These are phyloP conservation scores for Cacatua alba DNA, from an alignment of 2,113 vertebrate species.

Conservation along the genomic window DNA sequence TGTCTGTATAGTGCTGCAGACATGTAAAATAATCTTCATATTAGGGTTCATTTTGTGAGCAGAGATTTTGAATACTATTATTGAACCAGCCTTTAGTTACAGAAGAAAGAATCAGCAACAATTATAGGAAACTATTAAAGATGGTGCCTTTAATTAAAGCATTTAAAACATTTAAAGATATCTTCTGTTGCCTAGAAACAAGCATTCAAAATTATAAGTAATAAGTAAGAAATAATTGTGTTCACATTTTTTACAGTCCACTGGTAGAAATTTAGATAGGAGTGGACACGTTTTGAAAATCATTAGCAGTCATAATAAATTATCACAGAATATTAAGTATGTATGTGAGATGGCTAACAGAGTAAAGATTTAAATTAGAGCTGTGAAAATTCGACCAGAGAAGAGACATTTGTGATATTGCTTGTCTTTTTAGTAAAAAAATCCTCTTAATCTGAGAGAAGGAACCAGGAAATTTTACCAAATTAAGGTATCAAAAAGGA, in stretches of 20 bases:
- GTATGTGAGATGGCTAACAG: neutral
- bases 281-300: neutral
- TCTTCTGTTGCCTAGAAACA: constrained; percentile 42
- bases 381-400: constrained; percentile 1
- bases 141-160: constrained; percentile 46
- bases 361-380: constrained; percentile 8
- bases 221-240: constrained; percentile 2
- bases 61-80: constrained; percentile 30
- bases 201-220: constrained; percentile 16
- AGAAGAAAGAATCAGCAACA: constrained; percentile 15
- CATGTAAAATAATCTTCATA: neutral
- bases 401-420: neutral
- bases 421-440: neutral
- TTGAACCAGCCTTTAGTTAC: constrained; percentile 31
- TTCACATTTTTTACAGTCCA: neutral
- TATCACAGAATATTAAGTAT: constrained; percentile 1
- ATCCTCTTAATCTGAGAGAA: neutral
- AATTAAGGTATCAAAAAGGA: neutral
- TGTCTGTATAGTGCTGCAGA: neutral
- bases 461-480: neutral
- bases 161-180: constrained; percentile 39
- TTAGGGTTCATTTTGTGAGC: neutral
- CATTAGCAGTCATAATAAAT: constrained; percentile 18
- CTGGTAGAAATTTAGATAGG: neutral
- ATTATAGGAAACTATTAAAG: constrained; percentile 48